A percentile compares a stretch with the other conserved stretches of the same genome.
phyloP scores from a whole-genome alignment of 2,888 invertebrate genomes.

The Acanthopleura granulata region DNA sequence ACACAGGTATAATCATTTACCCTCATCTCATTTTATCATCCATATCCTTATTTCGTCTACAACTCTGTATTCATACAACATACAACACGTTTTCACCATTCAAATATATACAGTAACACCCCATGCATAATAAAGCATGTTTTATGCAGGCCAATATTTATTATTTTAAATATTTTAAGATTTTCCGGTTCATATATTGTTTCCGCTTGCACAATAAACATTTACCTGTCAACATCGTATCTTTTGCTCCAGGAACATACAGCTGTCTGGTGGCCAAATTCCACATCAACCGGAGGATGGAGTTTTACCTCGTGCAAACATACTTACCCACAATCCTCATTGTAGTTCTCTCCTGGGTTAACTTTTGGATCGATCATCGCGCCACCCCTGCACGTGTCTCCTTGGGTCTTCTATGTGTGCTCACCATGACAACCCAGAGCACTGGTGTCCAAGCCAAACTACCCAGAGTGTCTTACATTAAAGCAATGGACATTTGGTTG shows the following conservation, averaged over 20 bases:
- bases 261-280: conserved; percentile 3
- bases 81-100: too few species aligned
- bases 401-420: conserved; percentile 9
- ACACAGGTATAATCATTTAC: neutral
- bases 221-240: neutral
- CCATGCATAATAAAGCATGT: too few species aligned
- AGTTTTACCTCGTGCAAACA: conserved; percentile 7
- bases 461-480: conserved; percentile 20
- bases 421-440: conserved; percentile 20
- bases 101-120: too few species aligned
- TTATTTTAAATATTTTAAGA: neutral
- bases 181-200: neutral
- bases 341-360: conserved; percentile 22
- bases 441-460: neutral
- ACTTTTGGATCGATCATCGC: conserved; percentile 37
- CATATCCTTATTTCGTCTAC: too few species aligned
- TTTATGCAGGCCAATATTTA: neutral
- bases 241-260: conserved; percentile 12
- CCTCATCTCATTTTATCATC: too few species aligned
- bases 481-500: conserved; percentile 22
- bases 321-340: conserved; percentile 17
- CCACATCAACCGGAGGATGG: neutral
- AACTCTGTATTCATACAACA: too few species aligned
- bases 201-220: neutral
- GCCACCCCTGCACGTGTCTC: conserved; percentile 19